phyloP scores from a whole-genome alignment of 2,113 vertebrate species.

The Passer domesticus region DNA sequence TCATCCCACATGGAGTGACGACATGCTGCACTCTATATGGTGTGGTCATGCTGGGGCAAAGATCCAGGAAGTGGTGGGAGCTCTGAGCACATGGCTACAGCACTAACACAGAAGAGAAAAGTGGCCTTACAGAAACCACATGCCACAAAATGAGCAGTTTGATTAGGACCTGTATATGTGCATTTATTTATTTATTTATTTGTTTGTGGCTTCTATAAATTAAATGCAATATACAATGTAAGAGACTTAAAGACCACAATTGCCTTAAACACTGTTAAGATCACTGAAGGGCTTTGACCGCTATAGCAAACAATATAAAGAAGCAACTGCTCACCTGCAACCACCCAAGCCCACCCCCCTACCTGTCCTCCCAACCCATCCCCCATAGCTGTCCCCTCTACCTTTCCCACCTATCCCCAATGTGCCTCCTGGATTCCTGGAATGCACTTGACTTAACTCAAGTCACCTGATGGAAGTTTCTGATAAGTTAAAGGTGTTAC shows the following conservation, averaged over 20 bases:
- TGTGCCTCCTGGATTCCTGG: not conserved
- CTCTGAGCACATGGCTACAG: not conserved
- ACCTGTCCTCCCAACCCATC: too few relatives aligned
- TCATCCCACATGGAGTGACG: rapidly evolving
- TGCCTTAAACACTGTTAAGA: not conserved
- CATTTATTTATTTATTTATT: too few relatives aligned
- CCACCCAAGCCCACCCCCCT: not conserved
- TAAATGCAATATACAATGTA: not conserved
- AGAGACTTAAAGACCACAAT: not conserved
- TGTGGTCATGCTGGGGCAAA: not conserved
- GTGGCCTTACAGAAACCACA: not conserved
- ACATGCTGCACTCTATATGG: rapidly evolving
- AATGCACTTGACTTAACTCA: not conserved
- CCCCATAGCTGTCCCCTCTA: rapidly evolving
- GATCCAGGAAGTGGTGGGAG: not conserved
- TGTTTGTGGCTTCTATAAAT: not conserved
- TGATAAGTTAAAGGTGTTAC: not conserved
- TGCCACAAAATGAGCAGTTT: not conserved
- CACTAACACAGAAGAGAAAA: not conserved
- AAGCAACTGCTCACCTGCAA: not conserved
- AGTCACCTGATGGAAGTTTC: not conserved
- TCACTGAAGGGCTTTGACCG: not conserved
- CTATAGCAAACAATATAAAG: not conserved
- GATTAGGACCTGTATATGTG: not conserved
- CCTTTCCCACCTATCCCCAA: not conserved